Base-by-base conservation (phyloP, 2,797 vertebrate species). In the Gorsachius magnificus region DNA sequence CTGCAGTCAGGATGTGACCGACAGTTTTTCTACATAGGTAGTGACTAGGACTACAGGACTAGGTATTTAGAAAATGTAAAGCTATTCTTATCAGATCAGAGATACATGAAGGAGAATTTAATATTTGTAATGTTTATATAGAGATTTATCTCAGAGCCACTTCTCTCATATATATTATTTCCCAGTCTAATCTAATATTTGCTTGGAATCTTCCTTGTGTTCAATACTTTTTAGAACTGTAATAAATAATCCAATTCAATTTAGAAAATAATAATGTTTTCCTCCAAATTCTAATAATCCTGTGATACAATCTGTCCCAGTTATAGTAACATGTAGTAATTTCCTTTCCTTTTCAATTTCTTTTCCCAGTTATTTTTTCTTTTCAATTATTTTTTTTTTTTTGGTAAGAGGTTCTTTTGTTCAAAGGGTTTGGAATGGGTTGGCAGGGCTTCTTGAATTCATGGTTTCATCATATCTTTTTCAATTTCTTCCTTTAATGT, bases 241-340 rank as follows among this genome's bases (percentile, higher is more conserved):
- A 97, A 98, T 98, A 98, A 98, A 98, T 97, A 98, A 98, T 97
- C 97, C 96, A 97, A 97, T 97, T 97, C 97, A 98, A 97, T 98
- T 98, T 98, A 94, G 93, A 98, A 98, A 98, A 98, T 98, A 98
- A 98, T 97, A 97, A 97, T 97, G 94, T 97, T 98, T 98, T 97
- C 95, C 90, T 97, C 75, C 90, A 97, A 97, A 97, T 97, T 97
- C 97, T 97, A 98, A 98, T 98, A 98, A 97, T 95, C 64, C 61
- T 97, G 48, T 93, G 96, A 97, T 97, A 96, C 83, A 96, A 97
- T 97, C 96, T 97, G 92, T 97, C 89, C 92, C 66, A 93, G 95
- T 97, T 98, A 96, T 83, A 95, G 95, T 94, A 97, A 96, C 93
- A 97, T 95, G 93, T 61, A 97, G 93, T 96, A 96, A 98, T 98